Evolutionary conservation across 1,140 invertebrate genomes (phyloP).

Genomic region (Zaprionus kolodkinae): DNA sequence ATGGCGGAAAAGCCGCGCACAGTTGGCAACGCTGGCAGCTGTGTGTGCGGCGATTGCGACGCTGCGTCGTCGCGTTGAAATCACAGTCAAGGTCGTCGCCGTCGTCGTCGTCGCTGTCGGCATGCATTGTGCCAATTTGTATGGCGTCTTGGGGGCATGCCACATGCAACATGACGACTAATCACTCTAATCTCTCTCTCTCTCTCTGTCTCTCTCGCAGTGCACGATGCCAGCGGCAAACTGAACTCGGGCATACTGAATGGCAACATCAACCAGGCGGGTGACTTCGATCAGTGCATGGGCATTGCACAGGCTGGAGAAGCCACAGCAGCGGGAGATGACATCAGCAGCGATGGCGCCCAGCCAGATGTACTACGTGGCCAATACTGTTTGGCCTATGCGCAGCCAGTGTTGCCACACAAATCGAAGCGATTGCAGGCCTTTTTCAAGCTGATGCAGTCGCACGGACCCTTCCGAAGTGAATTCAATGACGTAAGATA

Average conservation of each 20-base stretch:
- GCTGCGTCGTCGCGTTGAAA: slow-evolving; percentile 35
- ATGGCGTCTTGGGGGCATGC: slow-evolving; percentile 18
- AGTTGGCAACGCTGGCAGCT: slow-evolving; percentile 6
- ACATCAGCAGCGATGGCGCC: slow-evolving; percentile 18
- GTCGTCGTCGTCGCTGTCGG: slow-evolving; percentile 3
- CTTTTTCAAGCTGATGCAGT: slow-evolving; percentile 86
- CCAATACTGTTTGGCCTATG: slow-evolving; percentile 87
- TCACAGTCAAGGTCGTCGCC: slow-evolving; percentile 79
- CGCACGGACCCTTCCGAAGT: slow-evolving; percentile 87
- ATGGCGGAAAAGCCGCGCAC: slow-evolving; percentile 4
- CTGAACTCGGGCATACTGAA: slow-evolving; percentile 86
- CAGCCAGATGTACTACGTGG: slow-evolving; percentile 80
- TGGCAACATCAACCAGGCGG: slow-evolving; percentile 88
- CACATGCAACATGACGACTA: slow-evolving; percentile 2
- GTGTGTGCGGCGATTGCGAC: slow-evolving; percentile 22
- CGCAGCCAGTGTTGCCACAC: slow-evolving; percentile 85
- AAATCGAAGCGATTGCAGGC: slow-evolving; percentile 84
- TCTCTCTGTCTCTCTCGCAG: slow-evolving; percentile 53
- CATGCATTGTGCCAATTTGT: slow-evolving; percentile 21
- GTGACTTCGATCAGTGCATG: slow-evolving; percentile 88
- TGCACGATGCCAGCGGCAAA: slow-evolving; percentile 87
- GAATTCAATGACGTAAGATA: slow-evolving; percentile 87
- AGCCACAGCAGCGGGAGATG: slow-evolving; percentile 16
- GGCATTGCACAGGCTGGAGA: slow-evolving; percentile 55
- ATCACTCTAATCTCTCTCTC: neutral